A percentile compares a stretch with the other conserved stretches of the same genome.
Conservation (phyloP, 1,140 invertebrate species). For the Zaprionus inermis region DNA sequence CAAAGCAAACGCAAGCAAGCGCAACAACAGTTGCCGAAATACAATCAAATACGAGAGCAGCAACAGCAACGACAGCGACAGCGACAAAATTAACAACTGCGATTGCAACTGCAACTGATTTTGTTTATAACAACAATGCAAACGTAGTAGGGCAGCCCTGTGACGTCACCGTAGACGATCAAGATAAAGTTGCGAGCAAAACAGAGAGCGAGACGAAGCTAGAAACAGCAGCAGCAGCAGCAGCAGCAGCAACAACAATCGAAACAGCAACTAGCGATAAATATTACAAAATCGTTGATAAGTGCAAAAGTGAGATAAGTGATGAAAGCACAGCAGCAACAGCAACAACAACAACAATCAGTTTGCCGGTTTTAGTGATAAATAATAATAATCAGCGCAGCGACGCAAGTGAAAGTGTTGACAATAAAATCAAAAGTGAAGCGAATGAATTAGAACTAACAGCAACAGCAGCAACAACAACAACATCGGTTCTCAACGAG, state of each 20-base stretch:
- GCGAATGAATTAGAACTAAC: slow-evolving; percentile 47
- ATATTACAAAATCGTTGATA: slow-evolving; percentile 58
- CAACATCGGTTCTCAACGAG: slow-evolving; percentile 10
- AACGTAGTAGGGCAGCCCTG: slow-evolving; percentile 26
- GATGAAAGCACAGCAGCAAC: slow-evolving; percentile 34
- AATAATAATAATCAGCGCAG: slow-evolving; percentile 64
- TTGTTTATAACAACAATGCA: slow-evolving; percentile 27
- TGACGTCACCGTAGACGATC: slow-evolving; percentile 46
- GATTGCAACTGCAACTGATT: slow-evolving; percentile 32
- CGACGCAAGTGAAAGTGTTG: slow-evolving; percentile 76
- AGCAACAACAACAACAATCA: slow-evolving; percentile 25
- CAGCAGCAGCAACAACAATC: slow-evolving; percentile 10
- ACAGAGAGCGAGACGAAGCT: slow-evolving; percentile 36
- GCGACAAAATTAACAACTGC: slow-evolving; percentile 22
- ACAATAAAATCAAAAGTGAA: slow-evolving; percentile 70
- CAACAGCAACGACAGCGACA: slow-evolving; percentile 10
- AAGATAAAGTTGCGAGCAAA: slow-evolving; percentile 39
- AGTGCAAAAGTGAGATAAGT: slow-evolving; percentile 59
- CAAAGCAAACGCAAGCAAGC: slow-evolving; percentile 69
- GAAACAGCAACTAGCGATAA: slow-evolving; percentile 40
- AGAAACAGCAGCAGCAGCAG: slow-evolving; percentile 28
- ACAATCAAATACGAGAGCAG: slow-evolving; percentile 8
- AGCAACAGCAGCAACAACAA: neutral
- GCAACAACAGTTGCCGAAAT: slow-evolving; percentile 34
- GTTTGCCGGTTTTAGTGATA: slow-evolving; percentile 59